Base-by-base conservation (phyloP, 1,140 invertebrate species). In the Scylla paramamosain region DNA sequence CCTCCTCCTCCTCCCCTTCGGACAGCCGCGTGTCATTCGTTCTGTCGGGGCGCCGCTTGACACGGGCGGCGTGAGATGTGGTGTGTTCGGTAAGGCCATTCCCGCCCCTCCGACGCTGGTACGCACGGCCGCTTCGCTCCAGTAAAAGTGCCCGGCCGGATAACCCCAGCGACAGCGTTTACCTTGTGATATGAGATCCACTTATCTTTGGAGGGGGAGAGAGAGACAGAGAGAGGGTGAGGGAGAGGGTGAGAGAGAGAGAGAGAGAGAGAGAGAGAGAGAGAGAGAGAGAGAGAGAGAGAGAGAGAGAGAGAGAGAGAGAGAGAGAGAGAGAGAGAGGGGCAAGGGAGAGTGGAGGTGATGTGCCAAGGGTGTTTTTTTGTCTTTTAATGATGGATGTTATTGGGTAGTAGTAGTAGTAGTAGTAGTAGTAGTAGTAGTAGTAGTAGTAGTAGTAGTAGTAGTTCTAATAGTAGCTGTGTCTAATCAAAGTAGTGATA, bases 11-110 rank as follows among this genome's bases (percentile, higher is more conserved):
- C 46, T 84, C 32, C 29, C 52, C n/a, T 82, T 31, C 20, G 12
- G 84, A 29, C 25, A 25, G 46, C 8, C 92, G 91, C 91, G 46
- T 95, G 94, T 95, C 94, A 95, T 95, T 95, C 94, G 94, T 95
- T 90, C 82, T 88, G 94, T 95, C 48, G 67, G 67, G 48, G 48
- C 7, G 20, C 31, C 8, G 20, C 12, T 39, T n/a, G 28, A 29
- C 20, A 92, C n/a, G 31, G 52, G 2, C n/a, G 48, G 46, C 28
- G 25, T 6, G 0, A 20, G 46, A 7, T 0, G n/a, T 20, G 82
- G 3, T 0, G 48, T 20, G 25, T 67, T 2, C 16, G 0, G 6
- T 46, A n/a, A 14, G 25, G n/a, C 16, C 91, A 77, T 52, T n/a
- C n/a, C 48, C 45, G 32, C 28, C 87, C 87, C 25, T 89, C 25